Conservation (phyloP, 1,140 invertebrate species). For the Theocolax elegans region DNA sequence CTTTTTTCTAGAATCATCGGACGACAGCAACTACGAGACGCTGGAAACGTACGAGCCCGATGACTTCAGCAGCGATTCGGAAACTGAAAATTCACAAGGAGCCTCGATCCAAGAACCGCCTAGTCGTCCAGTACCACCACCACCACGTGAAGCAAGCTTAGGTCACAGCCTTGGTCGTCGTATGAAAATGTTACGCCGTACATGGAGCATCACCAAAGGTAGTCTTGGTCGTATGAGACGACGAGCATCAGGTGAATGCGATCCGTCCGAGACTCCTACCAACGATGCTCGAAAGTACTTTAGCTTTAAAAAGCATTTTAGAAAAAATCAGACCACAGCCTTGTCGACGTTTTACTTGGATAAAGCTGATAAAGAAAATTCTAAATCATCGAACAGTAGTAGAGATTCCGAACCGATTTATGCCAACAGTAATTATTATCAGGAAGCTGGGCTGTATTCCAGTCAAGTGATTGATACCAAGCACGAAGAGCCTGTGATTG, state of each 20-base stretch:
- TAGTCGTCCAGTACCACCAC: conserved; percentile 57
- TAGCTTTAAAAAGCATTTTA: conserved; percentile 58
- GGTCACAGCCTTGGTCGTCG: conserved; percentile 57
- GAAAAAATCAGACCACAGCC: conserved; percentile 43
- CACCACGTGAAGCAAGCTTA: conserved; percentile 57
- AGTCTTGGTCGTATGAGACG: conserved; percentile 59
- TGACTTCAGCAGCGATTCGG: conserved; percentile 55
- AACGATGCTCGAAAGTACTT: conserved; percentile 56
- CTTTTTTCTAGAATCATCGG: conserved; percentile 59
- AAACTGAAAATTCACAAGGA: conserved; percentile 57
- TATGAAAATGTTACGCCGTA: conserved; percentile 60
- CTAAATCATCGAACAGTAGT: too few species aligned
- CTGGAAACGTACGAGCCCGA: conserved; percentile 53
- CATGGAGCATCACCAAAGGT: conserved; percentile 65
- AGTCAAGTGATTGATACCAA: too few species aligned
- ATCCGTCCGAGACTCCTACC: background rate
- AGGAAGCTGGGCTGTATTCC: conserved; percentile 11
- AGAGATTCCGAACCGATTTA: conserved; percentile 20
- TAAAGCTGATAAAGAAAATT: background rate
- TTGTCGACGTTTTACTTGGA: conserved; percentile 62
- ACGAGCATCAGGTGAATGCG: conserved; percentile 48
- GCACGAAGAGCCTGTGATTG: too few species aligned
- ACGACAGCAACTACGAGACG: conserved; percentile 63
- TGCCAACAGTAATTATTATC: conserved; percentile 25
- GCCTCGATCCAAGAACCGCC: conserved; percentile 51